Conservation (phyloP, 2,888 invertebrate genomes). For the Drosophila ochracea region DNA sequence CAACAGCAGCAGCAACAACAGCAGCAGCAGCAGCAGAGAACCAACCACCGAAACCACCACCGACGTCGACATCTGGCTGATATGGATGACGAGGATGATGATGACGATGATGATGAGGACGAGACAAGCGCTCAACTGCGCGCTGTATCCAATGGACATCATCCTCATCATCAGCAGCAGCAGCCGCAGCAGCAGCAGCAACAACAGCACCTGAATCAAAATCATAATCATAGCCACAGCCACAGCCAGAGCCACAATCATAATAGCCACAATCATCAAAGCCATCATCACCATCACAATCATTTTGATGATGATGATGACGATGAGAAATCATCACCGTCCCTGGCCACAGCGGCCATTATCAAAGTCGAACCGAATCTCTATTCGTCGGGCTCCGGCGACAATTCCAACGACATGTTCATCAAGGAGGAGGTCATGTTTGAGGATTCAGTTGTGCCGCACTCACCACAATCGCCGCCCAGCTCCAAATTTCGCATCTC, state of each 20-base stretch:
- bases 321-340: constrained; percentile 84
- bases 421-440: constrained; percentile 84
- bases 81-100: constrained; percentile 82
- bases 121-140: constrained; percentile 51
- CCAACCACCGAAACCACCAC: constrained; percentile 84
- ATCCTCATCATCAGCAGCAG: constrained; percentile 34
- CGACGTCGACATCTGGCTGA: constrained; percentile 83
- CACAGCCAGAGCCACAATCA: constrained; percentile 20
- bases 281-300: constrained; percentile 63
- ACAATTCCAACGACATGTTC: constrained; percentile 85
- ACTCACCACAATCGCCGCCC: constrained; percentile 84
- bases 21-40: constrained; percentile 65
- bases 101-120: constrained; percentile 71
- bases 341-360: constrained; percentile 84
- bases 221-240: constrained; percentile 30
- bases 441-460: constrained; percentile 82
- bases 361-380: constrained; percentile 85
- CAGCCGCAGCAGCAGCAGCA: constrained; percentile 22
- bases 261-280: constrained; percentile 42
- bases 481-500: constrained; percentile 84
- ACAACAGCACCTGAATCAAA: constrained; percentile 22
- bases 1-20: constrained; percentile 20
- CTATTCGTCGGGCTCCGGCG: constrained; percentile 84
- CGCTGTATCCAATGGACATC: constrained; percentile 50
- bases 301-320: constrained; percentile 81